These are phyloP conservation scores for Falco biarmicus DNA, from an alignment of 2,797 vertebrate species.

Conservation along the genomic window DNA sequence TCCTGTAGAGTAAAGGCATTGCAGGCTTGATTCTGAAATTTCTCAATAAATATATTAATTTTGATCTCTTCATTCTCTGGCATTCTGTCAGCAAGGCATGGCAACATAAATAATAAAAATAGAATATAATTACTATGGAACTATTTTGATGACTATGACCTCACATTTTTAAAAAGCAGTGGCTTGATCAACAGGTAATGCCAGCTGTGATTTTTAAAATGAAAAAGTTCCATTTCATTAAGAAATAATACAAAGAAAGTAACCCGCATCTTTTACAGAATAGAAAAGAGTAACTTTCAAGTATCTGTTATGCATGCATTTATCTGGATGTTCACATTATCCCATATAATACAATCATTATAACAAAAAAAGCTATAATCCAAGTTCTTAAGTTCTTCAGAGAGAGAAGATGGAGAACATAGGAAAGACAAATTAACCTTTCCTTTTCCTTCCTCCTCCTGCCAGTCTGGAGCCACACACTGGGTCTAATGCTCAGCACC, in stretches of 20 bases:
- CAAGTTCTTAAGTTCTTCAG: not conserved
- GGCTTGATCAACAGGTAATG: not conserved
- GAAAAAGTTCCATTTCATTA: not conserved
- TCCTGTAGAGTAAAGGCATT: not conserved
- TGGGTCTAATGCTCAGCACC: not conserved
- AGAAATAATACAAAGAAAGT: not conserved
- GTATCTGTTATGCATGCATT: not conserved
- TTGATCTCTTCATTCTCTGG: not conserved
- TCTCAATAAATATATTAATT: not conserved
- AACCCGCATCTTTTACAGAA: not conserved
- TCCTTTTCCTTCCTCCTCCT: not conserved
- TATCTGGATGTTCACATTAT: not conserved
- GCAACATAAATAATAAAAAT: not conserved
- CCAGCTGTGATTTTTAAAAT: not conserved
- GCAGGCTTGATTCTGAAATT: not conserved
- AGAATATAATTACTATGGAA: not conserved
- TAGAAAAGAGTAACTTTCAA: not conserved
- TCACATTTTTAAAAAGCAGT: not conserved
- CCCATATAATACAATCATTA: not conserved
- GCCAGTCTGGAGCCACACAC: not conserved
- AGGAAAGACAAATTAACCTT: not conserved
- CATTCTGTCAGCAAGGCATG: not conserved
- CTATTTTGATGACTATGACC: not conserved
- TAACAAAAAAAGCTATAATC: not conserved
- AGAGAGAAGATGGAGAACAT: not conserved